Conservation (phyloP, 2,797 vertebrate genomes). For the Semotilus atromaculatus region DNA sequence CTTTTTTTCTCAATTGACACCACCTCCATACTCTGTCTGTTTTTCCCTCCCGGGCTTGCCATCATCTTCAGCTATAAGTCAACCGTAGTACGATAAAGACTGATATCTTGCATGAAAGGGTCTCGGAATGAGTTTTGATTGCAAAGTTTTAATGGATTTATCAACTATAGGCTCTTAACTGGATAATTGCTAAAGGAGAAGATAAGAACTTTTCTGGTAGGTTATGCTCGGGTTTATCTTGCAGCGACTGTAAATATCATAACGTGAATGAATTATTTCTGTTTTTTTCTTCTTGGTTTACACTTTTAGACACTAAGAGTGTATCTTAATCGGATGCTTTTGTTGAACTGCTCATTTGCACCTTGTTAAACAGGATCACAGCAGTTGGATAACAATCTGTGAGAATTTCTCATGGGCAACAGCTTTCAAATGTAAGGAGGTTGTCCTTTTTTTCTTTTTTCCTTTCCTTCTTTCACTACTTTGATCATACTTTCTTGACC, state of each 20-base stretch:
- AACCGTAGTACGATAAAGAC: not conserved
- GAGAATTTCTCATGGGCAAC: conserved; percentile 1
- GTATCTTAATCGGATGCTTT: not conserved
- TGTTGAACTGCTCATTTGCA: not conserved
- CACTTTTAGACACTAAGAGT: not conserved
- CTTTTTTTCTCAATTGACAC: conserved; percentile 26
- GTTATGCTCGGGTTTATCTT: not conserved
- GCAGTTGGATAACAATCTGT: not conserved
- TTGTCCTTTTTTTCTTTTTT: not conserved
- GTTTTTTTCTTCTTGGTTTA: not conserved
- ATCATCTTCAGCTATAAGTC: not conserved
- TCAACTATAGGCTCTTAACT: not conserved
- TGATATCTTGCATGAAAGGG: not conserved
- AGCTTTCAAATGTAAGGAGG: not conserved
- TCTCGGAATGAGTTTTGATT: not conserved
- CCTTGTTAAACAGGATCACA: not conserved
- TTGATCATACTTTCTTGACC: conserved; percentile 32
- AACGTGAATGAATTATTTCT: not conserved
- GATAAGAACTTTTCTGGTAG: conserved; percentile 12
- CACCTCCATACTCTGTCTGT: conserved; percentile 30
- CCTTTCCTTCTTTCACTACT: not conserved
- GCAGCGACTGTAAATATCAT: not conserved
- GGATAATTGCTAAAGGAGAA: not conserved
- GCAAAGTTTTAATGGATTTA: not conserved
- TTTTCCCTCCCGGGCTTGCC: not conserved